Conservation (phyloP, 2,797 vertebrate species). For the Parotocinclus haroldoi region DNA sequence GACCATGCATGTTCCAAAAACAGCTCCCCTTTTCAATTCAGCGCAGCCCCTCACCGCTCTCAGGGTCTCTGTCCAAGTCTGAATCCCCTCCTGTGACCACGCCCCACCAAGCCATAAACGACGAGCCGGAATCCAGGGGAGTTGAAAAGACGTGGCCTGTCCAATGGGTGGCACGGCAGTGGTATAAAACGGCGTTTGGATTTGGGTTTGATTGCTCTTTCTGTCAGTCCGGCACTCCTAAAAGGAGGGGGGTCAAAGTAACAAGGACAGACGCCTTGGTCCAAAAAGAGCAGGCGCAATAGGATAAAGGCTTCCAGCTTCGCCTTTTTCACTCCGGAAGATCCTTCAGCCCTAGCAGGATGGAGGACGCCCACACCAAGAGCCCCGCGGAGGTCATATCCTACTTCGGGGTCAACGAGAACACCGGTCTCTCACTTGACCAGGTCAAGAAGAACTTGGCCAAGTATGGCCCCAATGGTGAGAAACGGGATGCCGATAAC, state of each 20-base stretch:
- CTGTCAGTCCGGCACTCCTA: constrained; percentile 76
- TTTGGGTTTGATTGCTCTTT: constrained; percentile 72
- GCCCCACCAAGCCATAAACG: constrained; percentile 38
- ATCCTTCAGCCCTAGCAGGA: constrained; percentile 69
- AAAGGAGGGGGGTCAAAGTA: constrained; percentile 60
- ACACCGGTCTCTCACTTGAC: constrained; percentile 73
- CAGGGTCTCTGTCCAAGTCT: constrained; percentile 42
- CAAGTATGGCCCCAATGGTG: constrained; percentile 86
- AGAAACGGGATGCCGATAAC: constrained; percentile 57
- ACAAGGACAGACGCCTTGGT: constrained; percentile 48
- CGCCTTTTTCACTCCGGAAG: constrained; percentile 41
- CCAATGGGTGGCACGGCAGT: constrained; percentile 60
- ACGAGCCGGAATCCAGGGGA: constrained; percentile 64
- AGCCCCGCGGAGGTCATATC: constrained; percentile 72
- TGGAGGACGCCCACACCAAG: constrained; percentile 83
- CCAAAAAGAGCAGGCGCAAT: constrained; percentile 58
- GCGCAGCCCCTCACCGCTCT: constrained; percentile 36
- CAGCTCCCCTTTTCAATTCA: constrained; percentile 74
- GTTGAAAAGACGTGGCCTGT: constrained; percentile 48
- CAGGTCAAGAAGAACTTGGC: constrained; percentile 85
- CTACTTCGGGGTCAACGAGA: constrained; percentile 80
- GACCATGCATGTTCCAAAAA: constrained; percentile 85
- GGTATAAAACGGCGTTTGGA: constrained; percentile 68
- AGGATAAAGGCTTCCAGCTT: constrained; percentile 52
- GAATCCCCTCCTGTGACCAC: constrained; percentile 51